Percentiles rank a stretch among this genome's conserved stretches.
These are phyloP conservation scores for Sander vitreus DNA, from an alignment of 2,113 vertebrate genomes.

Conservation along the genomic window DNA sequence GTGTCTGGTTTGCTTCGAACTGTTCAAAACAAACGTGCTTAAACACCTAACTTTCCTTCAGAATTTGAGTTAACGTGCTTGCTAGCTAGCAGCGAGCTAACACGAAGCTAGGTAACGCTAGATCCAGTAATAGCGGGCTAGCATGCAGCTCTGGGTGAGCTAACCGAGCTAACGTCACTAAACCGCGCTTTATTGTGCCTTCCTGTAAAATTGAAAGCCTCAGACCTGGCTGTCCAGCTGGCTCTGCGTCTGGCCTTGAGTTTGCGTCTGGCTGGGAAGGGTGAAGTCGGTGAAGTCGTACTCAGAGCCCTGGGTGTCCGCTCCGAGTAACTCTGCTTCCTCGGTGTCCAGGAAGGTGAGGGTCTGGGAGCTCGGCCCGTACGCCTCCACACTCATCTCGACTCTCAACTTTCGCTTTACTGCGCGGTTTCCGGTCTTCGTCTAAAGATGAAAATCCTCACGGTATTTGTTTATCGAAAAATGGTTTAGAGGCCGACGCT, in stretches of 20 bases:
- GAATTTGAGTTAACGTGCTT: constrained; percentile 14
- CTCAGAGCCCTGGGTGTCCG: constrained; percentile 96
- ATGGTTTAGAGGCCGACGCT: not conserved
- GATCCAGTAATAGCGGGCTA: constrained; percentile 58
- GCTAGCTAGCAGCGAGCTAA: constrained; percentile 26
- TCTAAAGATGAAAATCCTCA: constrained; percentile 22
- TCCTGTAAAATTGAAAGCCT: constrained; percentile 12
- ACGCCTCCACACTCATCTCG: constrained; percentile 97
- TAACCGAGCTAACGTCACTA: constrained; percentile 45
- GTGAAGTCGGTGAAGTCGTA: constrained; percentile 98
- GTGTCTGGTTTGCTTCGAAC: not conserved
- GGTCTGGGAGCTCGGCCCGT: constrained; percentile 97
- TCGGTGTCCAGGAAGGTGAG: constrained; percentile 98
- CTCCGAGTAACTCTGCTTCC: constrained; percentile 95
- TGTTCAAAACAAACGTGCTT: not conserved
- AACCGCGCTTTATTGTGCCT: constrained; percentile 34
- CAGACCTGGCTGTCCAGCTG: constrained; percentile 86
- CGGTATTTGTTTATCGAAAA: not conserved
- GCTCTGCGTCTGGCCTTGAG: constrained; percentile 88
- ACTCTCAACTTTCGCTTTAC: constrained; percentile 73
- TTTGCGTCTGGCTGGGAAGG: constrained; percentile 94
- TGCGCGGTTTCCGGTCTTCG: constrained; percentile 45
- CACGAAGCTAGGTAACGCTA: constrained; percentile 42
- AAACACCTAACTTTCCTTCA: constrained; percentile 2
- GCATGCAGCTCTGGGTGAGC: constrained; percentile 18